These are phyloP conservation scores for Festucalex cinctus DNA, from an alignment of 2,113 vertebrate genomes.

Conservation along the genomic window DNA sequence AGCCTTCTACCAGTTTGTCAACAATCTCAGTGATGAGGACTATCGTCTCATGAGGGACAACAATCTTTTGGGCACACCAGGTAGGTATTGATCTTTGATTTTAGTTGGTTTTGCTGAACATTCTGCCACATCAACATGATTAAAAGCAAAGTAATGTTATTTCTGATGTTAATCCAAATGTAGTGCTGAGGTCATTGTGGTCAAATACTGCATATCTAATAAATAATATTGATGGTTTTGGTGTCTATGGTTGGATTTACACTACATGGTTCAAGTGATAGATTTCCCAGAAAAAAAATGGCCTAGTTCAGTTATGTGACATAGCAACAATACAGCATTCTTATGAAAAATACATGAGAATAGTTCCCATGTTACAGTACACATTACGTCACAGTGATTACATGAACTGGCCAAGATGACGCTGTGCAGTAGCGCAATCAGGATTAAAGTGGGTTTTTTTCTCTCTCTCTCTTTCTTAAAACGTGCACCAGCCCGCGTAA, in stretches of 20 bases:
- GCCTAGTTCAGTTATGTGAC: background rate
- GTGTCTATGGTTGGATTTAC: background rate
- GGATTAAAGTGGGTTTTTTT: too few species aligned
- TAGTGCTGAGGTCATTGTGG: background rate
- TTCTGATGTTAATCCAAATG: background rate
- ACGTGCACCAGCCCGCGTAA: too few species aligned
- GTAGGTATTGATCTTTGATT: constrained; percentile 77
- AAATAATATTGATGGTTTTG: background rate
- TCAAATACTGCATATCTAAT: background rate
- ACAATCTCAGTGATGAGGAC: constrained; percentile 96
- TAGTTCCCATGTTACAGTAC: too few species aligned
- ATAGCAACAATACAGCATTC: too few species aligned
- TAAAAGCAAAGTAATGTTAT: background rate
- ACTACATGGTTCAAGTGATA: background rate
- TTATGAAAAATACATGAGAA: too few species aligned
- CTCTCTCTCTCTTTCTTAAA: too few species aligned
- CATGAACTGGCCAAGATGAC: too few species aligned
- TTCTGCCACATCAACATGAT: background rate
- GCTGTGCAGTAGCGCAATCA: too few species aligned
- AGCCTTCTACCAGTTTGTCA: constrained; percentile 98
- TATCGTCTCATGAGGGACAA: constrained; percentile 99
- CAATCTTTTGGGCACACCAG: constrained; percentile 95
- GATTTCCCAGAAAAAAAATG: background rate
- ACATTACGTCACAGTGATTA: too few species aligned
- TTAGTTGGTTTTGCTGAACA: background rate